These are phyloP conservation scores for Mesopsocus fuscifrons DNA, from an alignment of 2,888 invertebrate species.

Conservation along the genomic window DNA sequence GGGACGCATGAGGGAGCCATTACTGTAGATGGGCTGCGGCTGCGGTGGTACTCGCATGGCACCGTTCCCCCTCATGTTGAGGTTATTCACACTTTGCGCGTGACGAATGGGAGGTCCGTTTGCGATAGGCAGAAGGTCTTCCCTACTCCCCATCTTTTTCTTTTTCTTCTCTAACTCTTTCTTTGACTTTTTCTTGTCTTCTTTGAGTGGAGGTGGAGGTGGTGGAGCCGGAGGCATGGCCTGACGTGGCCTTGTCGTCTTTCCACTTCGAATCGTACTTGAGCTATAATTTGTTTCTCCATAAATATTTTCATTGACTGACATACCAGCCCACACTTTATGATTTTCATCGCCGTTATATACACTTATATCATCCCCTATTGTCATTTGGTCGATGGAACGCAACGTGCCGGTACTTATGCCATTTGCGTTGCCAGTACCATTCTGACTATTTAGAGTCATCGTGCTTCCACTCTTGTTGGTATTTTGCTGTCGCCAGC, in stretches of 20 bases:
- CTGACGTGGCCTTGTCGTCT: conserved; percentile 47
- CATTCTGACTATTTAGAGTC: conserved; percentile 31
- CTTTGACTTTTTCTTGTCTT: conserved; percentile 31
- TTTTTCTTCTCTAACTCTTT: conserved; percentile 26
- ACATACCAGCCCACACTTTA: conserved; percentile 76
- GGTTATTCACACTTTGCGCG: conserved; percentile 5
- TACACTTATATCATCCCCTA: conserved; percentile 55
- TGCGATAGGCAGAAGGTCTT: conserved; percentile 24
- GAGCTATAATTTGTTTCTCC: conserved; percentile 49
- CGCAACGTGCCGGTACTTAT: conserved; percentile 2
- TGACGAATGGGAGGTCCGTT: conserved; percentile 15
- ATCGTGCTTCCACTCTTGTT: conserved; percentile 36
- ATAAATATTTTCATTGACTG: conserved; percentile 35
- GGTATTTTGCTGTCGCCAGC: conserved; percentile 29
- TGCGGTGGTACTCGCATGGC: conserved; percentile 13
- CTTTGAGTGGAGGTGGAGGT: conserved; percentile 47
- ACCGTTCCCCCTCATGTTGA: background rate
- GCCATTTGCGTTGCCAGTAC: conserved; percentile 16
- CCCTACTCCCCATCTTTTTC: conserved; percentile 37
- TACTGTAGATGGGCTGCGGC: conserved; percentile 17
- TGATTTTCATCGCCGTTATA: conserved; percentile 88
- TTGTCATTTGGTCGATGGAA: conserved; percentile 18
- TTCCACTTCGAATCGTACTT: conserved; percentile 30
- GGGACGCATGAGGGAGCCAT: conserved; percentile 19
- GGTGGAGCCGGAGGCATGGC: conserved; percentile 58